Conservation (phyloP, 1,140 invertebrate genomes). For the Augochlora pura region DNA sequence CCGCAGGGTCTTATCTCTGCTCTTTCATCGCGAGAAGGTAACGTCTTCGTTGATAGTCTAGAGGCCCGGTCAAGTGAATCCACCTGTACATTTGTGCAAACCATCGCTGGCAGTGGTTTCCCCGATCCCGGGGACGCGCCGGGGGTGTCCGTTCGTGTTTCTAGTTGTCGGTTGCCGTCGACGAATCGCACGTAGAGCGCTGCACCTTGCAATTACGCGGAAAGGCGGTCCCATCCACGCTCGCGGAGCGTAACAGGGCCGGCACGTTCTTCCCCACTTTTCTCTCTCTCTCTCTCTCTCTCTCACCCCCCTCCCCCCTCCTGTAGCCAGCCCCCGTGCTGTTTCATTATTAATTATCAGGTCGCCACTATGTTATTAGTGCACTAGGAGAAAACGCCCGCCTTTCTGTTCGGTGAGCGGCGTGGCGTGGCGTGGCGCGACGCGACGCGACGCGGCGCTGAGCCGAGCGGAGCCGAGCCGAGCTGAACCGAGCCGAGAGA, state of each 20-base stretch:
- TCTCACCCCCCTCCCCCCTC: no score
- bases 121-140: neutral
- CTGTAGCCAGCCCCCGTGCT: constrained; percentile 1
- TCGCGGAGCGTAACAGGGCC: constrained; percentile 43
- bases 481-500: no score
- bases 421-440: neutral
- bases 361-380: constrained; percentile 77
- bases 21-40: no score
- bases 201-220: constrained; percentile 65
- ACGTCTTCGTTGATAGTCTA: no score
- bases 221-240: constrained; percentile 67
- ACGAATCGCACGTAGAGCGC: constrained; percentile 61
- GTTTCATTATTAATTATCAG: constrained; percentile 78
- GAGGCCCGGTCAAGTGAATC: no score
- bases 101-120: neutral
- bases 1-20: no score
- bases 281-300: no score
- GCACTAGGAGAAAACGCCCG: constrained; percentile 73
- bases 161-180: constrained; percentile 43
- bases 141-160: constrained; percentile 18
- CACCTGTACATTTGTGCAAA: no score
- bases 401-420: constrained; percentile 48
- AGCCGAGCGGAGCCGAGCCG: no score
- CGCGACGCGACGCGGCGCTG: no score
- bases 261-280: constrained; percentile 20